Evolutionary conservation across 2,113 vertebrate species (phyloP).

Genomic region (Archilochus colubris): DNA sequence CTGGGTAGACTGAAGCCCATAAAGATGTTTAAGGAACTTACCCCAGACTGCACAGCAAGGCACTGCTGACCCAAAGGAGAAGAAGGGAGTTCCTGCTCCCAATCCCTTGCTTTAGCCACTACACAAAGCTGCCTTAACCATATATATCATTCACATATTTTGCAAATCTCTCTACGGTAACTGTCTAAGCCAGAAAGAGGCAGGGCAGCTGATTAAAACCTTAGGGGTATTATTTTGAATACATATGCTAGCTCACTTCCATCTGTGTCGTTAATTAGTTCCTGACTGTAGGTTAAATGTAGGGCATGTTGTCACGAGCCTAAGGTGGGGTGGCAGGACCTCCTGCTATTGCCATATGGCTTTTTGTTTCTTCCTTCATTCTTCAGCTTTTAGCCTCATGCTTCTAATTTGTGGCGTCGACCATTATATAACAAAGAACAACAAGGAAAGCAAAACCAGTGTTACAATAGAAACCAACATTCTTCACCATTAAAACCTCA

Average conservation of each 20-base stretch:
- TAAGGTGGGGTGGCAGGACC: slow-evolving; percentile 64
- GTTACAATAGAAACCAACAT: slow-evolving; percentile 15
- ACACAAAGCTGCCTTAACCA: neutral
- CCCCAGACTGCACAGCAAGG: neutral
- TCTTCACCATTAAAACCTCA: neutral
- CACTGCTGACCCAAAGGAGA: neutral
- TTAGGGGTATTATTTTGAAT: slow-evolving; percentile 49
- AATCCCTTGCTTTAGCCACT: neutral
- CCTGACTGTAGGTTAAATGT: slow-evolving; percentile 70
- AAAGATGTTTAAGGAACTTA: neutral
- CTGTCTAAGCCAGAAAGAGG: slow-evolving; percentile 40
- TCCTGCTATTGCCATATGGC: slow-evolving; percentile 67
- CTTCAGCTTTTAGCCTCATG: slow-evolving; percentile 26
- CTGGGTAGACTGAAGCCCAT: neutral
- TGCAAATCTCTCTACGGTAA: neutral
- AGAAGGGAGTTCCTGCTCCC: neutral
- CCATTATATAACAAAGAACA: neutral
- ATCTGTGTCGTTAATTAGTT: slow-evolving; percentile 71
- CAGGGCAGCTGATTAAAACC: slow-evolving; percentile 58
- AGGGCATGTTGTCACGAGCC: slow-evolving; percentile 67
- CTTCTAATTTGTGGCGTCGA: slow-evolving; percentile 28
- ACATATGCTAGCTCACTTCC: slow-evolving; percentile 64
- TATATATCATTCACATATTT: neutral
- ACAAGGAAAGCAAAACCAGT: neutral
- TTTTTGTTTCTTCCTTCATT: slow-evolving; percentile 46